Evolutionary conservation across 1,140 invertebrate genomes (phyloP), one percentile per base, ranked within the genome.

Genomic region (Caerostris darwini): DNA sequence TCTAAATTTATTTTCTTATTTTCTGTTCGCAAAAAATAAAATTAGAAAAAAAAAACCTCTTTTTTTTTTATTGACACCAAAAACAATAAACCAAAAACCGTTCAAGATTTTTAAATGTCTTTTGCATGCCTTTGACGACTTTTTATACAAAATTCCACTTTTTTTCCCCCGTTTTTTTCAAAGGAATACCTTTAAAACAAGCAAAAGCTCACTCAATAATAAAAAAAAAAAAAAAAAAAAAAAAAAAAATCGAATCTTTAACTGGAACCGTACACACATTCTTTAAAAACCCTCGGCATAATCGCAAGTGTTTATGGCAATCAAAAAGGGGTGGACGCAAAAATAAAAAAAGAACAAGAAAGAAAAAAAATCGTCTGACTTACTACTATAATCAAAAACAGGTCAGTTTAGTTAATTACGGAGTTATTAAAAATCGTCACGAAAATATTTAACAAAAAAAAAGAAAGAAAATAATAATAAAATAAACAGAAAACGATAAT

Each of bases 341-440:
- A 86, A n/a, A 53, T 53, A 67, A 88, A n/a, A 87, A 61, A 7
- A n/a, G 3, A 85, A 50, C 17, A n/a, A 85, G 3, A 58, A 56
- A 56, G 17, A 87, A 34, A 14, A 77, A 77, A 90, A 90, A 17
- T 2, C 10, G 61, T 57, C n/a, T 19, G 8, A 57, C 82, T 64
- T 10, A 14, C 34, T 64, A 67, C 58, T 54, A 88, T 88, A 88
- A 88, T 88, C 86, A 88, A 17, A 67, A 88, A 67, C 86, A 88
- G 86, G 34, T 69, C 90, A 59, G 57, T 92, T 83, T 85, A 85
- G 59, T 85, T 85, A 92, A 92, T 92, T 92, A 92, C 81, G 12
- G 77, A 81, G 90, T 92, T 85, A 92, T 92, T 92, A 92, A 92
- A 92, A 92, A 83, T 67, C 77, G 77, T 83, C 90, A 92, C 81